Evolutionary conservation across 2,888 invertebrate genomes (phyloP).

Genomic region (Acrobasis repandana): DNA sequence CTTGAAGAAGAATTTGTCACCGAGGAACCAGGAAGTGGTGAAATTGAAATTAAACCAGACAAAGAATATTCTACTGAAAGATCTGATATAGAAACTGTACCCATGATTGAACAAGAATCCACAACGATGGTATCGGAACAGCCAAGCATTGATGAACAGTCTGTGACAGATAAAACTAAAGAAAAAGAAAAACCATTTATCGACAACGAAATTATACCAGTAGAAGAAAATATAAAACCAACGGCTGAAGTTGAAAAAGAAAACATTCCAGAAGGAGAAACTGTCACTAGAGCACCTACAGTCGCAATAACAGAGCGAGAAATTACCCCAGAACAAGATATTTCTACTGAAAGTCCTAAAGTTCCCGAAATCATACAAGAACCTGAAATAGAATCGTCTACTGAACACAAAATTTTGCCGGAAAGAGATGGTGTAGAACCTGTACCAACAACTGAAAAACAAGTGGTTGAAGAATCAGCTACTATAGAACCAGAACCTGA

Average conservation of each 20-base stretch:
- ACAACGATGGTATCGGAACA: neutral
- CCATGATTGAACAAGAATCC: slow-evolving; percentile 26
- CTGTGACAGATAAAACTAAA: slow-evolving; percentile 2
- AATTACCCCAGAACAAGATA: neutral
- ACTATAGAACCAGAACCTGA: slow-evolving; percentile 21
- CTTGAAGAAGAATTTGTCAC: slow-evolving; percentile 2
- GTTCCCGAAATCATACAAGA: slow-evolving; percentile 1
- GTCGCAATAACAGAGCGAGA: neutral
- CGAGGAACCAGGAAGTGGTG: slow-evolving; percentile 6
- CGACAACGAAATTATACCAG: slow-evolving; percentile 27
- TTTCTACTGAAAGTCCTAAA: neutral
- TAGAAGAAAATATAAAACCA: neutral
- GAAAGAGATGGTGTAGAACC: neutral
- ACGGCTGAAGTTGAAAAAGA: slow-evolving; percentile 20
- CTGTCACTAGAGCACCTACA: neutral
- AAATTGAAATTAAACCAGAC: slow-evolving; percentile 13
- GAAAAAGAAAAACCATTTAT: slow-evolving; percentile 21
- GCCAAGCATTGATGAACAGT: neutral
- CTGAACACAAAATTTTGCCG: slow-evolving; percentile 2
- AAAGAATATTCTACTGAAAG: slow-evolving; percentile 24
- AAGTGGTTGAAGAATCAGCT: slow-evolving; percentile 1
- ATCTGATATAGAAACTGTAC: slow-evolving; percentile 22
- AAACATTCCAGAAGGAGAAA: slow-evolving; percentile 24
- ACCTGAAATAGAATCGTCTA: slow-evolving; percentile 5
- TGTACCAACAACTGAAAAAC: slow-evolving; percentile 4